Evolutionary conservation across 35 echinoderm and acorn worm species (phyloP).

Genomic region (Ptychodera flava): DNA sequence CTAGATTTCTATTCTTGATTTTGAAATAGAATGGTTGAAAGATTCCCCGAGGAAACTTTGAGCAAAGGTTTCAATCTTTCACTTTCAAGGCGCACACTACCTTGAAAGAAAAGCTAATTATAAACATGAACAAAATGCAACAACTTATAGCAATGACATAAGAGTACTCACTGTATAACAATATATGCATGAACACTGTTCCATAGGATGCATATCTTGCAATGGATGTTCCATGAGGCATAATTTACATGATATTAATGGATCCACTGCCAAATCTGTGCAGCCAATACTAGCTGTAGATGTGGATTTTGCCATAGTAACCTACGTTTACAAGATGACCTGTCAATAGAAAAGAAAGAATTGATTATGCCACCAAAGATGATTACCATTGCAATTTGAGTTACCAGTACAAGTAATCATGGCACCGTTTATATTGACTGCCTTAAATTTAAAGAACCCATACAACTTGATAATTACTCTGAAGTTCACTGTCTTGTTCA

Average conservation of each 20-base stretch:
- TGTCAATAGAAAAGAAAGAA: too few relatives aligned
- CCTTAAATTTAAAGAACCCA: too few relatives aligned
- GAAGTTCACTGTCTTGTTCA: too few relatives aligned
- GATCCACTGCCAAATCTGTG: conserved; percentile 74
- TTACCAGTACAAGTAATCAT: too few relatives aligned
- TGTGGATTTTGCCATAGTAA: too few relatives aligned
- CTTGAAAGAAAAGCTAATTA: neutral
- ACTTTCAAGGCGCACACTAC: neutral
- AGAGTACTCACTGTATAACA: conserved; percentile 56
- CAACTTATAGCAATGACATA: neutral
- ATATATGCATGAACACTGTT: conserved; percentile 80
- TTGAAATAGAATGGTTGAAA: neutral
- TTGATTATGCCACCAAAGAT: too few relatives aligned
- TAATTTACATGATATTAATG: conserved; percentile 81
- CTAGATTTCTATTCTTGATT: neutral
- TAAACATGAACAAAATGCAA: neutral
- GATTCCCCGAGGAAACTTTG: neutral
- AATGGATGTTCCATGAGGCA: conserved; percentile 71
- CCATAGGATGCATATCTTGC: conserved; percentile 85
- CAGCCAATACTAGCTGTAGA: conserved; percentile 30
- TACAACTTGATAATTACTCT: too few relatives aligned
- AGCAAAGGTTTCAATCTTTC: neutral
- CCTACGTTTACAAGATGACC: too few relatives aligned
- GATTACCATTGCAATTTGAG: too few relatives aligned
- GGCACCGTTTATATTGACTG: too few relatives aligned